A percentile compares a stretch with the other conserved stretches of the same genome.
Conservation (phyloP, 2,113 vertebrate species). For the Panthera tigris region DNA sequence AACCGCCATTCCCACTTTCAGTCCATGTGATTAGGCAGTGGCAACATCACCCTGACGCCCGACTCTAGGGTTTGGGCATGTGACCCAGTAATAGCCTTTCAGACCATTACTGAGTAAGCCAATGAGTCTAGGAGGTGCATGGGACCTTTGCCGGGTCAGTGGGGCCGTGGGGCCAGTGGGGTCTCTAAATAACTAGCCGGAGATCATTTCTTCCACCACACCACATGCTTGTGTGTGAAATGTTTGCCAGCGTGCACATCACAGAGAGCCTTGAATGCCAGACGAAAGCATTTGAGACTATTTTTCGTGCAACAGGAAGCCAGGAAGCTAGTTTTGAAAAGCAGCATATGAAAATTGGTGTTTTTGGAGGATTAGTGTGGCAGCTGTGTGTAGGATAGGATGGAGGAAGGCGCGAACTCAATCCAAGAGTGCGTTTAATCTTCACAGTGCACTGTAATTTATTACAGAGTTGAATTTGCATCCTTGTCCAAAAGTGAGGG, state of each 20-base stretch:
- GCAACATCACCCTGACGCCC: not conserved
- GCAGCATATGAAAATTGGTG: slow-evolving; percentile 42
- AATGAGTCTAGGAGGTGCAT: not conserved
- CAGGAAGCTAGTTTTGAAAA: not conserved
- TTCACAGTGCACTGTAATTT: slow-evolving; percentile 9
- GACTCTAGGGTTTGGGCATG: not conserved
- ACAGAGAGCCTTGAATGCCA: not conserved
- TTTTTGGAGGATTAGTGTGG: slow-evolving; percentile 54
- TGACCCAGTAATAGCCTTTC: not conserved
- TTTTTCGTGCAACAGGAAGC: slow-evolving; percentile 1
- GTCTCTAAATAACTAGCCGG: not conserved
- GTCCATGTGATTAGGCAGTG: not conserved
- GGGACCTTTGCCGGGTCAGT: not conserved
- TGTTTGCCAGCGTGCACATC: not conserved
- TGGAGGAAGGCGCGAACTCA: not conserved
- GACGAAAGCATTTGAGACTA: not conserved
- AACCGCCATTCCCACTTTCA: not conserved
- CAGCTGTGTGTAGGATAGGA: slow-evolving; percentile 27
- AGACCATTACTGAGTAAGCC: not conserved
- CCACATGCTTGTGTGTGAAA: no score
- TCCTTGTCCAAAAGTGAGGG: not conserved
- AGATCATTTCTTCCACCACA: not conserved
- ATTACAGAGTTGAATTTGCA: not conserved
- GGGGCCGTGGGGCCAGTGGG: no score
- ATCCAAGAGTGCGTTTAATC: not conserved